Base-by-base conservation (phyloP, 1,140 invertebrate genomes). In the Papilio polyxenes region DNA sequence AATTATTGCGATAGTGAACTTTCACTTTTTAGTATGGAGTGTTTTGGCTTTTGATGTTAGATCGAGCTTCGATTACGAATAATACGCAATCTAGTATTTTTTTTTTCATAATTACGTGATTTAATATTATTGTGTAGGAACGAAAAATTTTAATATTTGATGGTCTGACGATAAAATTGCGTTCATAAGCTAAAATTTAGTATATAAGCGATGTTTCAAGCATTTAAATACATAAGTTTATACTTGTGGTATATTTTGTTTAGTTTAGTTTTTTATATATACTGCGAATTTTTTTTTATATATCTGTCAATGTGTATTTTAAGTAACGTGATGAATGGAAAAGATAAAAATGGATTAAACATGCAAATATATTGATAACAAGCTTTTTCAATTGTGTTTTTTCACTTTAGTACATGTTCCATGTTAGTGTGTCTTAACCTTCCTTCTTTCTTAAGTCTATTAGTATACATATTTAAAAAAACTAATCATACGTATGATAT, bases 11-110 rank as follows among this genome's bases (percentile, higher is more conserved):
- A 44, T 3, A 7, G 40, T 44, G 4, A 44, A 44, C 4, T 6
- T 44, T 44, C 40, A 53, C 51, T 53, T 53, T 13, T 6, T n/a
- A 17, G 20, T 62, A 72, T 72, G 65, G 13, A 72, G 65, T 72
- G 65, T 72, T 72, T 72, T 72, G 65, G 31, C 65, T 72, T 72
- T 72, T 72, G 23, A 15, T 65, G 31, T 72, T 72, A 72, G 65
- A 65, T 37, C 13, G 11, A 69, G 65, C 65, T 72, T 72, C 59
- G 59, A 23, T 62, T 62, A 10, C 4, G 37, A 40, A 10, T 72
- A 40, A 37, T 40, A 10, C 65, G 11, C 37, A 37, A 15, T 8
- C 15, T 72, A 72, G 62, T 37, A 72, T 37, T 37, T 72, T 72
- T 31, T n/a, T 31, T 31, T 31, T 31, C 23, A 31, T 23, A 37